Conservation (phyloP, 2,888 invertebrate species). For the Diploptera punctata region DNA sequence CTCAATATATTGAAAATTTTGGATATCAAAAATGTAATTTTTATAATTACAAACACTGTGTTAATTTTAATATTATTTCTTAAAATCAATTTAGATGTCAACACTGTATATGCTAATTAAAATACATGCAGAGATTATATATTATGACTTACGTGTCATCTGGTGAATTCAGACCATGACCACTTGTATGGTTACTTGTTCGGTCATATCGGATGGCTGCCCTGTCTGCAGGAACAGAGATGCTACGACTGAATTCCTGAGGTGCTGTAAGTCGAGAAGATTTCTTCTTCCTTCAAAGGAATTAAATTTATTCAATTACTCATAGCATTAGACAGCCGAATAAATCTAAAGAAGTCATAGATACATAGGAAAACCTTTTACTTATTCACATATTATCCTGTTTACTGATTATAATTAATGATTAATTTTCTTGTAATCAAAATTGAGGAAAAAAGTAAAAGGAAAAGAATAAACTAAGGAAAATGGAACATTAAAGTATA, state of each 20-base stretch:
- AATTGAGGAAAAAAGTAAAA: too few relatives aligned
- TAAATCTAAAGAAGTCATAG: background rate
- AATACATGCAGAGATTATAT: too few relatives aligned
- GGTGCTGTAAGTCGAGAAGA: slow-evolving; percentile 68
- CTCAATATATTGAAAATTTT: too few relatives aligned
- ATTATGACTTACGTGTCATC: slow-evolving; percentile 57
- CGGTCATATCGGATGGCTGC: slow-evolving; percentile 55
- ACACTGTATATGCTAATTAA: too few relatives aligned
- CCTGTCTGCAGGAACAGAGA: slow-evolving; percentile 87
- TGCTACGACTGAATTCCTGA: slow-evolving; percentile 84
- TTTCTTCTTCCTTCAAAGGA: slow-evolving; percentile 71
- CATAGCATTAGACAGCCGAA: background rate
- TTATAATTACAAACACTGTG: too few relatives aligned
- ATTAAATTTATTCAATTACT: background rate
- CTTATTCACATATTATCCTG: background rate
- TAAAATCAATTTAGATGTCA: too few relatives aligned
- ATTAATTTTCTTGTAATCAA: too few relatives aligned
- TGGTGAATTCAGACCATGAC: slow-evolving; percentile 51
- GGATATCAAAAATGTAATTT: too few relatives aligned
- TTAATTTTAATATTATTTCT: too few relatives aligned
- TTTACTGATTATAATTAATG: too few relatives aligned
- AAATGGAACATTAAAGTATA: too few relatives aligned
- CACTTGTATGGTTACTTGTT: slow-evolving; percentile 50
- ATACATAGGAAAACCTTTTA: background rate
- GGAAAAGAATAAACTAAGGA: too few relatives aligned